Evolutionary conservation across 92 coral and sea anemone species (phyloP).

Genomic region (Parazoanthus darwini): DNA sequence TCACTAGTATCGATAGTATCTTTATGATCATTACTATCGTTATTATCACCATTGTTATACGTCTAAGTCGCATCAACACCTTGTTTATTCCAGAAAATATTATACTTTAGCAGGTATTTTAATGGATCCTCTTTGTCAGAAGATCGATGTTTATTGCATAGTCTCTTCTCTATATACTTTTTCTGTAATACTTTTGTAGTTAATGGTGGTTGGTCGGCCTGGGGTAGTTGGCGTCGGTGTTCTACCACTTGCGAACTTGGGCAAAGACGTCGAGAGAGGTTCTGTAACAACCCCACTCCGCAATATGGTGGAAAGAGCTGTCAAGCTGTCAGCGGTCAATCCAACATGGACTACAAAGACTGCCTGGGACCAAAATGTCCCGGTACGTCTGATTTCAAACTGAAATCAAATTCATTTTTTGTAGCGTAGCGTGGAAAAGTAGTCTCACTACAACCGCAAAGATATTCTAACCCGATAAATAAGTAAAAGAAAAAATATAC

Average conservation of each 20-base stretch:
- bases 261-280: background rate
- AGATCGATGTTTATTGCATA: background rate
- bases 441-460: too few relatives aligned
- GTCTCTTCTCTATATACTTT: background rate
- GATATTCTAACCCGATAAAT: too few relatives aligned
- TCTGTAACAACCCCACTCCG: background rate
- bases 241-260: background rate
- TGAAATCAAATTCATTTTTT: background rate
- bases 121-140: background rate
- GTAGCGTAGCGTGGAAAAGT: background rate
- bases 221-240: background rate
- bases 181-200: background rate
- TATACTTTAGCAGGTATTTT: too few relatives aligned
- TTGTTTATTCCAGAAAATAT: too few relatives aligned
- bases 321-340: background rate
- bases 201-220: background rate
- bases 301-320: background rate
- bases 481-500: too few relatives aligned
- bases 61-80: too few relatives aligned
- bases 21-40: too few relatives aligned
- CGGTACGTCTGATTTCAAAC: background rate
- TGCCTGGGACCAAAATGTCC: background rate
- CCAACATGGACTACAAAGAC: background rate
- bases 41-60: too few relatives aligned
- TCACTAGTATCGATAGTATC: too few relatives aligned